Evolutionary conservation across 2,797 vertebrate species (phyloP).

Genomic region (Cheirogaleus major): DNA sequence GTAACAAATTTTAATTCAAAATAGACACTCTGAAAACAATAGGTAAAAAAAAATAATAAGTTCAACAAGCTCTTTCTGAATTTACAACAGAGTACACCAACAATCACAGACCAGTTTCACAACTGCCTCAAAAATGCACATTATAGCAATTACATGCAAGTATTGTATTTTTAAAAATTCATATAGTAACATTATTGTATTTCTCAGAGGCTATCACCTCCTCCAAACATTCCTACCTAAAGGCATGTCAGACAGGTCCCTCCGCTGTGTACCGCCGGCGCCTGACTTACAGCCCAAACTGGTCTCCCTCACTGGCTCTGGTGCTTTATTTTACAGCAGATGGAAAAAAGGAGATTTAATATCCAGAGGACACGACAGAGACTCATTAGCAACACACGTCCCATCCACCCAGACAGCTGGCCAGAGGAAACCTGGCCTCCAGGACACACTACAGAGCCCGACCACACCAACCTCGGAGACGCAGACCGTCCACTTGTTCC

Average conservation of each 20-base stretch:
- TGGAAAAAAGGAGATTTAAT: not conserved
- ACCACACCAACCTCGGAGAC: not conserved
- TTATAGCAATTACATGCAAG: slow-evolving; percentile 60
- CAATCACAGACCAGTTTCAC: slow-evolving; percentile 61
- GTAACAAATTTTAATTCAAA: slow-evolving; percentile 84
- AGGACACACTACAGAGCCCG: not conserved
- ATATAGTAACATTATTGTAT: not conserved
- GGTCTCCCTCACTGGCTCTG: not conserved
- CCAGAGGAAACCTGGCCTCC: not conserved
- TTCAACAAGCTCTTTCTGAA: slow-evolving; percentile 60
- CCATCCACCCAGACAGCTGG: not conserved
- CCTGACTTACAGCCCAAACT: not conserved
- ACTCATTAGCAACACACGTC: not conserved
- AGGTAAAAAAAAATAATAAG: slow-evolving; percentile 64
- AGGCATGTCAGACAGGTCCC: not conserved
- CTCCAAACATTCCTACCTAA: not conserved
- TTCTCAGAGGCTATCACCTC: not conserved
- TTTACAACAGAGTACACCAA: slow-evolving; percentile 64
- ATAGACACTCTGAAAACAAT: slow-evolving; percentile 81
- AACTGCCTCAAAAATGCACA: slow-evolving; percentile 58
- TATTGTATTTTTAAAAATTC: not conserved
- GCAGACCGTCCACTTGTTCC: not conserved
- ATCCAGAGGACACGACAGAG: not conserved
- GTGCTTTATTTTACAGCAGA: not conserved
- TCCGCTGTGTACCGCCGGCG: not conserved